Percentiles rank a stretch among this genome's conserved stretches.
These are phyloP conservation scores for Chymomyza caudatula DNA, from an alignment of 2,888 invertebrate genomes.

Conservation along the genomic window DNA sequence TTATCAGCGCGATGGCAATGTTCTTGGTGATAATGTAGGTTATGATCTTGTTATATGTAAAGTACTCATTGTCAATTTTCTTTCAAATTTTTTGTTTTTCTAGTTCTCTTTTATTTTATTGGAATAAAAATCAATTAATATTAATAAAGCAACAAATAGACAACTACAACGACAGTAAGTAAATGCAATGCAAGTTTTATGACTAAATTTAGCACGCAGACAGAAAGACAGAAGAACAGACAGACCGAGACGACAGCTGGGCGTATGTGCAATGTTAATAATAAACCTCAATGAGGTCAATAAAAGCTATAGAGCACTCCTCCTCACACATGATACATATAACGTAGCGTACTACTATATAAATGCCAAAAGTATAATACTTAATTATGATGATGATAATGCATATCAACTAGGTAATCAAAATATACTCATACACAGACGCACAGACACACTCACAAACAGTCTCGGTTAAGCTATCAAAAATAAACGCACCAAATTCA, in stretches of 20 bases:
- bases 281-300: not conserved
- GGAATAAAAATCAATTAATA: slow-evolving; percentile 35
- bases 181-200: slow-evolving; percentile 22
- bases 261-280: not conserved
- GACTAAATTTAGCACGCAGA: slow-evolving; percentile 37
- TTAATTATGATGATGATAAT: not conserved
- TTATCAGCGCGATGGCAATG: not conserved
- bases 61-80: slow-evolving; percentile 9
- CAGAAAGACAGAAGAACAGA: no score
- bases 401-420: slow-evolving; percentile 22
- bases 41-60: slow-evolving; percentile 32
- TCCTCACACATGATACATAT: not conserved
- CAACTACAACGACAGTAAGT: not conserved
- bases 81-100: slow-evolving; percentile 12
- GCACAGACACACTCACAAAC: not conserved
- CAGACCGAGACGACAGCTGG: not conserved
- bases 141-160: slow-evolving; percentile 25
- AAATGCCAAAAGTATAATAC: not conserved
- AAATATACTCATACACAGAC: slow-evolving; percentile 8
- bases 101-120: not conserved
- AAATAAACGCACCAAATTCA: no score
- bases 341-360: not conserved
- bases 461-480: no score
- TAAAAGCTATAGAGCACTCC: not conserved
- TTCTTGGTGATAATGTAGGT: slow-evolving; percentile 35